Evolutionary conservation across 2,888 invertebrate genomes (phyloP).

Genomic region (Linyphia triangularis): DNA sequence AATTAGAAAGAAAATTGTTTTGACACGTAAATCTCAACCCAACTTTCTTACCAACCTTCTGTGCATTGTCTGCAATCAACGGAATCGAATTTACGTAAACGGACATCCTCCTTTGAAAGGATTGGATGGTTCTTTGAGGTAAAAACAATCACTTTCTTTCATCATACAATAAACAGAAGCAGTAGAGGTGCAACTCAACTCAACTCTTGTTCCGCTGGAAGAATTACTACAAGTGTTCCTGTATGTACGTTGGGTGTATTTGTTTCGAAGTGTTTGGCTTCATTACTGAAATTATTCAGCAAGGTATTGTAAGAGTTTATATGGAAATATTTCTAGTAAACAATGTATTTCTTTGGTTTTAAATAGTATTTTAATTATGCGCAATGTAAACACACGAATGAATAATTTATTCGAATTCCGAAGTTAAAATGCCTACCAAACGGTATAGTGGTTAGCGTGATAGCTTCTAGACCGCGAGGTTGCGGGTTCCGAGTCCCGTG

Average conservation of each 20-base stretch:
- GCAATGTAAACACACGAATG: too few relatives aligned
- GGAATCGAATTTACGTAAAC: neutral
- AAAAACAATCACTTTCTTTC: neutral
- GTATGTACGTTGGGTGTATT: neutral
- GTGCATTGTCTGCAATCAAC: neutral
- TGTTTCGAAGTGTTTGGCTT: neutral
- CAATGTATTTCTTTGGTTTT: too few relatives aligned
- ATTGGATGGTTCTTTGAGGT: neutral
- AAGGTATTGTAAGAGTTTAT: too few relatives aligned
- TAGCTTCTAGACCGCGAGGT: too few relatives aligned
- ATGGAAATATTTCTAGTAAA: too few relatives aligned
- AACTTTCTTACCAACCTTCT: neutral
- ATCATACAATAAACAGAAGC: neutral
- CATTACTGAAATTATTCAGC: neutral
- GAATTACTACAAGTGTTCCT: neutral
- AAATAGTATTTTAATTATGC: too few relatives aligned
- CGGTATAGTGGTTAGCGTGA: too few relatives aligned
- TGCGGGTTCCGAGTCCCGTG: too few relatives aligned
- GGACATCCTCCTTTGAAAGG: neutral
- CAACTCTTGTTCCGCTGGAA: neutral
- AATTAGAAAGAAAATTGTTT: neutral
- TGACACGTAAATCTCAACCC: neutral
- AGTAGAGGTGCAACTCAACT: neutral
- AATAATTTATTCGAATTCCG: too few relatives aligned
- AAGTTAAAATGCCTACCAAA: too few relatives aligned